phyloP scores from a whole-genome alignment of 2,113 vertebrate species.

The Atherinomorus stipes region DNA sequence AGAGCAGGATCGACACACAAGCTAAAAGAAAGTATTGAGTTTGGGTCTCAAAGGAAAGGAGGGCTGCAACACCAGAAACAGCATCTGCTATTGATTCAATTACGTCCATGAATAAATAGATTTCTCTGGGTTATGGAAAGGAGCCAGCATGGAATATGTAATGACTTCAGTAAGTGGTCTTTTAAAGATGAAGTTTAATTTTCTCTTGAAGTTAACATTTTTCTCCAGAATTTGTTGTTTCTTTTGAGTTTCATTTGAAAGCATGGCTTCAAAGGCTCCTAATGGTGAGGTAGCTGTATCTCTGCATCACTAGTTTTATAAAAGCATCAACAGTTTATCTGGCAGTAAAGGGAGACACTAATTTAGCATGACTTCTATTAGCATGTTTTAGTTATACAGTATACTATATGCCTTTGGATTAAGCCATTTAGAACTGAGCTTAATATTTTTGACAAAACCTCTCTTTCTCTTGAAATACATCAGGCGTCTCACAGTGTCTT shows the following conservation, averaged over 20 bases:
- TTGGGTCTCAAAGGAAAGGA: slow-evolving; percentile 55
- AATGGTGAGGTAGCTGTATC: background rate
- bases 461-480: slow-evolving; percentile 36
- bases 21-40: slow-evolving; percentile 56
- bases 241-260: slow-evolving; percentile 1
- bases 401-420: background rate
- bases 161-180: slow-evolving; percentile 12
- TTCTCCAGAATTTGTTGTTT: background rate
- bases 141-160: slow-evolving; percentile 8
- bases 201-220: background rate
- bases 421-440: slow-evolving; percentile 7
- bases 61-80: slow-evolving; percentile 44
- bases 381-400: no score
- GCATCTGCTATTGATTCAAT: slow-evolving; percentile 64
- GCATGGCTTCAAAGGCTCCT: slow-evolving; percentile 4
- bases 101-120: slow-evolving; percentile 52
- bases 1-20: slow-evolving; percentile 41
- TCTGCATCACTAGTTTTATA: slow-evolving; percentile 8
- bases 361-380: no score
- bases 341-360: background rate
- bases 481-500: slow-evolving; percentile 19
- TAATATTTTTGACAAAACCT: slow-evolving; percentile 29
- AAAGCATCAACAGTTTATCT: slow-evolving; percentile 10
- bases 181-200: slow-evolving; percentile 6
- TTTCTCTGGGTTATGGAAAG: slow-evolving; percentile 33